Base-by-base conservation (phyloP, 2,797 vertebrate genomes). In the Holocentrus rufus region DNA sequence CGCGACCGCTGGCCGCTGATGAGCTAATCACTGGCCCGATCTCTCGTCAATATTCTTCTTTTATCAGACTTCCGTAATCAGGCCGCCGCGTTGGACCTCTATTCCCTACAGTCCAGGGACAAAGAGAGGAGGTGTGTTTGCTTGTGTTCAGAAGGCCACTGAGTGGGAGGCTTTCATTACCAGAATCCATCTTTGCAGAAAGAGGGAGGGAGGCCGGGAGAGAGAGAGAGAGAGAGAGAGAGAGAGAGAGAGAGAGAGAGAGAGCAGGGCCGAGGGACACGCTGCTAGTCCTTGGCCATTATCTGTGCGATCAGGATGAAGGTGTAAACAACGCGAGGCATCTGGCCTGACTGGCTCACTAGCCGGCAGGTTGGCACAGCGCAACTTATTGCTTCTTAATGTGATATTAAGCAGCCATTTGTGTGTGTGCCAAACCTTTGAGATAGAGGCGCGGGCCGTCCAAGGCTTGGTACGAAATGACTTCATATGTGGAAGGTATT, bases 101-200 rank as follows among this genome's bases (percentile, higher is more conserved):
- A 17, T 62, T 71, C 66, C 53, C 52, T 64, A 57, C 72, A 53
- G 80, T 58, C 69, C 77, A 72, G 2, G 11, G 82, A 65, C 53
- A 42, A 57, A 57, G 25, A 52, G 46, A 25, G 76, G 74, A 71
- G 58, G 57, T 53, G 62, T 72, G 71, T 85, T 80, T 76, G 53
- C 73, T 76, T 69, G 47, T 76, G 62, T 77, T 65, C 44, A 59
- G 74, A 77, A 84, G 76, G 85, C 47, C 71, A 65, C 70, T 68
- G 56, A 84, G 81, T 82, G 65, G 77, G 72, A 84, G 73, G 66
- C 39, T 84, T 83, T 84, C 65, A 70, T 87, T 83, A 75, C 36
- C 39, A 67, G 49, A 85, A 71, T 70, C 54, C 53, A 46, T 77
- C 27, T 76, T 56, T 58, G 47, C 56, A 56, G 66, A 79, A 62